Percentiles rank a stretch among this genome's conserved stretches.
These are phyloP conservation scores for Crotalus viridis DNA, from an alignment of 2,113 vertebrate species.

Conservation along the genomic window DNA sequence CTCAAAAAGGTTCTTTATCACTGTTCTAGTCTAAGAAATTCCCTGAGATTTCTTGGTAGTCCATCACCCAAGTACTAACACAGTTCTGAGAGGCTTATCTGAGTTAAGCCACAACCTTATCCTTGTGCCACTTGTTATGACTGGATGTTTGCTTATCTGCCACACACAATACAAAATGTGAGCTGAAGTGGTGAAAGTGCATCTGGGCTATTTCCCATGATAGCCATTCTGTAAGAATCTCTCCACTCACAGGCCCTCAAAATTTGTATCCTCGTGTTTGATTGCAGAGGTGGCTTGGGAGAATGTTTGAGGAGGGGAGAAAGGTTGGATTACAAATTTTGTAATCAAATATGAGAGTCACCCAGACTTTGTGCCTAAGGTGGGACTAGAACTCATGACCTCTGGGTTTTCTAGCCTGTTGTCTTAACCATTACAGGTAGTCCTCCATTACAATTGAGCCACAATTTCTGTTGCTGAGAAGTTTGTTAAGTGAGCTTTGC, in stretches of 20 bases:
- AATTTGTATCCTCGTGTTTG: not conserved
- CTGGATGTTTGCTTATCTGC: not conserved
- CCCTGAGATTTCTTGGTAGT: not conserved
- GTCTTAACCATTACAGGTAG: not conserved
- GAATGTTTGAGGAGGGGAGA: no score
- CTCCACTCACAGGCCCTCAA: not conserved
- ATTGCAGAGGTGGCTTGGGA: not conserved
- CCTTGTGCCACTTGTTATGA: not conserved
- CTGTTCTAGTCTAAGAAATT: not conserved
- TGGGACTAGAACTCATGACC: not conserved
- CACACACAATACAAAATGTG: not conserved
- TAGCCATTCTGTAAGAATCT: not conserved
- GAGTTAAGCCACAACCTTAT: not conserved
- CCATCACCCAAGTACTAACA: not conserved
- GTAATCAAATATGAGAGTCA: not conserved
- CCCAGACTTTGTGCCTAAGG: not conserved
- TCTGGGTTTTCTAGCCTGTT: not conserved
- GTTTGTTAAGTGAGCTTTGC: no score
- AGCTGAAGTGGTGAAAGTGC: not conserved
- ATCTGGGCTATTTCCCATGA: not conserved
- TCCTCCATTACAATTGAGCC: no score
- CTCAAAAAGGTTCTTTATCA: no score
- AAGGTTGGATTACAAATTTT: no score
- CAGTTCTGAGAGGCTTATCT: not conserved
- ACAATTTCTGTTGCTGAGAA: no score